Evolutionary conservation across 2,888 invertebrate genomes (phyloP).

Genomic region (Entomobrya proxima): DNA sequence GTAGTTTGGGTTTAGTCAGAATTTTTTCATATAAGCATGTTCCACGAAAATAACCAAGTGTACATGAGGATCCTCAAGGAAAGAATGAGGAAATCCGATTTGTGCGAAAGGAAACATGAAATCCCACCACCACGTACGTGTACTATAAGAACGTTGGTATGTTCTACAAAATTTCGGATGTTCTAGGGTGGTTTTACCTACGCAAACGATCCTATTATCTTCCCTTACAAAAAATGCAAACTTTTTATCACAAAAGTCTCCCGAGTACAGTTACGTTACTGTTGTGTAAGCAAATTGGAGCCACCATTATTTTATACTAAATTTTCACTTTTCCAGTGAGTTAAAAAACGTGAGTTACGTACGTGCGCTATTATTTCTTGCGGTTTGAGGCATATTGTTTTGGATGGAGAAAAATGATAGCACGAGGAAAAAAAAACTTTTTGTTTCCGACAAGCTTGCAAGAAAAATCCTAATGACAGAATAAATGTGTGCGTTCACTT

Average conservation of each 20-base stretch:
- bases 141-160: background rate
- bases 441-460: background rate
- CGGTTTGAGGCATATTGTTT: background rate
- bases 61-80: background rate
- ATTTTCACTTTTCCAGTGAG: slow-evolving; percentile 49
- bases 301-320: slow-evolving; percentile 9
- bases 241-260: slow-evolving; percentile 1
- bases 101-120: slow-evolving; percentile 21
- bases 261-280: slow-evolving; percentile 14
- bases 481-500: slow-evolving; percentile 47
- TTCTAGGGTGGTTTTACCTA: background rate
- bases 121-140: slow-evolving; percentile 12
- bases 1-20: background rate
- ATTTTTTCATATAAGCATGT: background rate
- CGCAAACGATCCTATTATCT: no score
- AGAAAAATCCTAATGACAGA: slow-evolving; percentile 28
- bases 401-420: background rate
- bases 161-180: no score
- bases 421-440: background rate
- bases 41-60: background rate
- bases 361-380: background rate
- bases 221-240: slow-evolving; percentile 16
- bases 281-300: slow-evolving; percentile 43
- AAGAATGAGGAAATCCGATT: slow-evolving; percentile 59
- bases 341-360: background rate